Base-by-base conservation (phyloP, 1,140 invertebrate genomes). In the Drosophila elegans region DNA sequence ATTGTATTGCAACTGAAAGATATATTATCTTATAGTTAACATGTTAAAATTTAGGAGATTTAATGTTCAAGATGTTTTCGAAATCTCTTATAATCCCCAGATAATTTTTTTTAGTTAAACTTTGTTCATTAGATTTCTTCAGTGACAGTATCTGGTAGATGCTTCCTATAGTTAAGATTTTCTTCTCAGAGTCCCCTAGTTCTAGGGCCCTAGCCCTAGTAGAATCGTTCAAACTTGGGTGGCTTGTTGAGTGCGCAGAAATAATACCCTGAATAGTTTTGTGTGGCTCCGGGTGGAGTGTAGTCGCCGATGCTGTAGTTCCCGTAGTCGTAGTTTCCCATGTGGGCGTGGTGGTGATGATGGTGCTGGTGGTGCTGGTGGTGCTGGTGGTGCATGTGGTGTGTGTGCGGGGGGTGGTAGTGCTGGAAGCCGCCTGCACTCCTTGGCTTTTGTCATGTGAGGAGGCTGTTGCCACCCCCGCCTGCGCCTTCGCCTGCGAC, bases 401-500 rank as follows among this genome's bases (percentile, higher is more conserved):
- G 83, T 51, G 74, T 45, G 59, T 85, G 84, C 73, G 80, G 86
- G 52, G 90, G 91, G 60, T 92, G 89, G 71, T 92, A 92, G 63
- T 92, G 90, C 51, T 92, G 91, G 80, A 92, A 92, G 71, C 91
- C 91, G 75, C 84, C 88, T 74, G 80, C 82, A 91, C 88, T 88
- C 49, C 91, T 84, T 59, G 88, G 80, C 78, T 92, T 92, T 91
- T 94, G 94, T 94, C 94, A 94, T 93, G 94, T 94, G 67, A 94
- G 91, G 77, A 94, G 91, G 56, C 93, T 93, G 42, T 92, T 93
- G 45, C 71, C 67, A 56, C 38, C 59, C 44, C 56, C 99, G 98
- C 79, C 98, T 95, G 93, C 49, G 51, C 55, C 49, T 21, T 74
- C 99, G 98, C 82, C 98, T 95, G 93, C 90, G 39, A 93, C 92